Evolutionary conservation across 1,140 invertebrate species (phyloP).

Genomic region (Marisa cornuarietis): DNA sequence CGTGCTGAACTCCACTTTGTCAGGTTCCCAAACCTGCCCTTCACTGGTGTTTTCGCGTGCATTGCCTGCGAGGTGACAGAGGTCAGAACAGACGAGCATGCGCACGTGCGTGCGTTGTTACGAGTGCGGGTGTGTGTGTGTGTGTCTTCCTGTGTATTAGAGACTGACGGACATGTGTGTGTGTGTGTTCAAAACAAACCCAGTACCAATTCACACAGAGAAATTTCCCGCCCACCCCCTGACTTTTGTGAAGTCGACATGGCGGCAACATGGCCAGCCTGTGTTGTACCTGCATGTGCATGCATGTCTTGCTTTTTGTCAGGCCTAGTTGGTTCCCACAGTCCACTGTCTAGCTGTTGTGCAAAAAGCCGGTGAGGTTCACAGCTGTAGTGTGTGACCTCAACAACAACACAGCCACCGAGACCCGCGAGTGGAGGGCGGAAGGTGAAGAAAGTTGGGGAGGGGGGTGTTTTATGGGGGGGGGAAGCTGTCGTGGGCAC

Average conservation of each 20-base stretch:
- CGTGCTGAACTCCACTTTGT: too few species aligned
- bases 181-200: neutral
- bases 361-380: too few species aligned
- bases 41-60: too few species aligned
- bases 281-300: neutral
- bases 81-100: too few species aligned
- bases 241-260: neutral
- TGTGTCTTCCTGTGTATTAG: too few species aligned
- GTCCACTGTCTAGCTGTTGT: too few species aligned
- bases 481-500: too few species aligned
- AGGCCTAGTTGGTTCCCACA: neutral
- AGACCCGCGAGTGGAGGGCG: neutral
- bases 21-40: too few species aligned
- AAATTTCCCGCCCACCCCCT: neutral
- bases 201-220: neutral
- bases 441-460: too few species aligned
- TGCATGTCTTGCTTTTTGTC: neutral
- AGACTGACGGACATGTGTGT: neutral
- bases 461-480: too few species aligned
- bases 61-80: too few species aligned
- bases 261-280: neutral
- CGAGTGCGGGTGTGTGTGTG: neutral
- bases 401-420: neutral
- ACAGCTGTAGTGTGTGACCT: neutral
- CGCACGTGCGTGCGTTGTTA: neutral